Evolutionary conservation across 2,797 vertebrate species (phyloP), one percentile per base, ranked within the genome.

Genomic region (Enteromius anoplus): DNA sequence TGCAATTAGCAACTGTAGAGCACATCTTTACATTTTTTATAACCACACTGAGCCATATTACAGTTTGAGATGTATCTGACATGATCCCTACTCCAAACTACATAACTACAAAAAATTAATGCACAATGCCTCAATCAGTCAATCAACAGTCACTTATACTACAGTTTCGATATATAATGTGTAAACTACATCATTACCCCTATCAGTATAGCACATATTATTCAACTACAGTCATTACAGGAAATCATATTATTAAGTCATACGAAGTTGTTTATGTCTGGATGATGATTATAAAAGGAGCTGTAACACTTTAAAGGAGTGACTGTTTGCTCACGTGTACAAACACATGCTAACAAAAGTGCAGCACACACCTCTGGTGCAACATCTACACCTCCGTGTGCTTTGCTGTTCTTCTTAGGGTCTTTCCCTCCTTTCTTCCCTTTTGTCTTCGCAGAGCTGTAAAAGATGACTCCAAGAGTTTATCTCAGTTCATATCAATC

Each of bases 361-460:
- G 8, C 15, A 15, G 73, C 55, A 79, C 86, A 11, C 75, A 99
- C 98, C 95, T 45, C 85, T 78, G 91, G 37, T 72, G 88, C 66
- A 17, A 84, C 85, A 5, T 96, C 96, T 72, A 86, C 88, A 82
- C 91, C 90, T 49, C 88, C 55, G 32, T 89, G 87, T 1, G 87
- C 53, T 70, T 93, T 96, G 69, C 82, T 84, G 62, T 89, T 90
- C 79, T 96, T 98, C 42, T 93, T 94, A 81, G 81, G 87, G 37
- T 97, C 96, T 92, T 97, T 98, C 84, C 93, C 92, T 32, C 82
- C 91, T 92, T 97, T 98, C 89, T 98, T 98, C 64, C 89, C 94
- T 91, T 97, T 98, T 0, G 91, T 88, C 89, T 96, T 98, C 75
- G 87, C 89, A 78, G 92, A 92, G 92, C 95, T 96, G 88, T 62